Base-by-base conservation (phyloP, 2,888 invertebrate species). In the Andrena marginata region DNA sequence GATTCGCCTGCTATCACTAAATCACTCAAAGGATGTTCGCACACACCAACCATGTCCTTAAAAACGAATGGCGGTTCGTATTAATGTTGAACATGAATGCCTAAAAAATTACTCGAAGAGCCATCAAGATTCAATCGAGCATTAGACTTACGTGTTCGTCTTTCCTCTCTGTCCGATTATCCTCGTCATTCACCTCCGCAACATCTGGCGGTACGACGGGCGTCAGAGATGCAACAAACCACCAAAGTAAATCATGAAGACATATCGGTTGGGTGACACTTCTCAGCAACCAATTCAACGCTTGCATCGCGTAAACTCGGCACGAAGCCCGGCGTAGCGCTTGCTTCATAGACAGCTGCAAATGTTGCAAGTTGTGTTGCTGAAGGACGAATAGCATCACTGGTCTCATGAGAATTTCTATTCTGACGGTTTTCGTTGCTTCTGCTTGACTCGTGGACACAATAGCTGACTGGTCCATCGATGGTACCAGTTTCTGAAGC, bases 171-270 rank as follows among this genome's bases (percentile, higher is more conserved):
- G 93, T 89, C 84, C 94, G 94, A 83, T 95, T 95, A 79, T 96
- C 96, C 59, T 96, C 95, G 56, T 96, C 95, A 31, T 94, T 94
- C 2, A 83, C 75, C 7, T 93, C 92, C 4, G 87, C 74, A 10
- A 89, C 77, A 69, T 95, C 95, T 1, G 95, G 90, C 23, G 89
- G 23, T 56, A 94, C 94, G 0, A 93, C 90, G 0, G 96, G 96
- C 2, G 97, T 97, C 54, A 99, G 95, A 0, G 99, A 97, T 16
- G 97, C 96, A 29, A 98, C 98, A 93, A 99, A 98, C 97, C 98
- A 99, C 99, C 99, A 99, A 93, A 99, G 96, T 10, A 99, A 95
- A 94, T 99, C 99, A 90, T 99, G 99, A 26, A 99, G 95, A 92
- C 98, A 97, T 4, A 97, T 97, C 3, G 98, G 97, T 93, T 98